Base-by-base conservation (phyloP, 2,113 vertebrate genomes). In the Tylochromis polylepis region DNA sequence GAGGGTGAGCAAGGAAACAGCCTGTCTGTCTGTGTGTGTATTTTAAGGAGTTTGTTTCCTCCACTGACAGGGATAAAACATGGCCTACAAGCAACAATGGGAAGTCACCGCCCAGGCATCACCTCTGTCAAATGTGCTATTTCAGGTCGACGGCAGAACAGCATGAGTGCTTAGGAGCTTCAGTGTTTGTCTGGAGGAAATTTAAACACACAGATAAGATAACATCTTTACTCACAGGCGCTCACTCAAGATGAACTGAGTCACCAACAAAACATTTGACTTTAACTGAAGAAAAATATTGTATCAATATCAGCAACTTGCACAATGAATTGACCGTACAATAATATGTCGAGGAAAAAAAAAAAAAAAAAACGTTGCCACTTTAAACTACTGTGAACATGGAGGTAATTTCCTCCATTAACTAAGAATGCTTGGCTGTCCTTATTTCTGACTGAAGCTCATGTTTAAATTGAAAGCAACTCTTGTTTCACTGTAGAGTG, bases 21-120 rank as follows among this genome's bases (percentile, higher is more conserved):
- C 3, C 7, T n/a, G 55, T 11, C 11, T 83, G 77, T 67, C 34
- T 27, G 56, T 36, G 16, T 86, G 72, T 86, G 70, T 87, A 24
- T 67, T 85, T 75, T 58, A 56, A 43, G n/a, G 22, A 57, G 31
- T 80, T 91, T 22, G 75, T 81, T 91, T 91, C 83, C 83, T 89
- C 75, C 11, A 18, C 8, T 46, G 82, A 87, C 11, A 22, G 75
- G 79, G 84, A 88, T 75, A 20, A 80, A 87, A 87, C 11, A 11
- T 46, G 72, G 7, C 87, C 38, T 83, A 62, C 84, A 38, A 46
- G 55, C 20, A 38, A 87, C 41, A 51, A 65, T 34, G 29, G 78
- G 77, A 92, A 84, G 86, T 56, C 72, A 6, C 81, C 29, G 9
- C 86, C 89, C 65, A 58, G n/a, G 55, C 27, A 22, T 49, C 31